Evolutionary conservation across 2,113 vertebrate species (phyloP).

Genomic region (Petrocephalus microphthalmus): DNA sequence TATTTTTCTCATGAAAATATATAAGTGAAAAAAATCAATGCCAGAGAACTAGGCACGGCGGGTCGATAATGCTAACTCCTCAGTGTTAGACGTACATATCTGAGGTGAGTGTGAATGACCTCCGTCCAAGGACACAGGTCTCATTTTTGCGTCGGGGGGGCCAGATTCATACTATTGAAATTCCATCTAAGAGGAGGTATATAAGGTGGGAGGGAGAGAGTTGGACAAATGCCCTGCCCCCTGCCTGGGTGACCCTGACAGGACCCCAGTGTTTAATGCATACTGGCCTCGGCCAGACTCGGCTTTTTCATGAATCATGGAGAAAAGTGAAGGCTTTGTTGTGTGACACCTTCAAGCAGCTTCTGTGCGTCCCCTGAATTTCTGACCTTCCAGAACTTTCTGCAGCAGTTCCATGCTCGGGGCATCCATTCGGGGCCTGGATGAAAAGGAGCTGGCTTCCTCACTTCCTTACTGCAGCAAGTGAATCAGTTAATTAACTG

Average conservation of each 20-base stretch:
- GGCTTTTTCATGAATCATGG: neutral
- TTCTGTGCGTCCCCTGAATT: neutral
- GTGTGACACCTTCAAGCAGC: neutral
- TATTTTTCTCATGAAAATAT: constrained; percentile 28
- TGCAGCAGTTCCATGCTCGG: neutral
- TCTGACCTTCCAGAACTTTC: neutral
- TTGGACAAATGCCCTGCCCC: neutral
- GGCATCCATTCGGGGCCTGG: neutral
- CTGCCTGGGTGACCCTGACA: neutral
- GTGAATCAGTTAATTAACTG: neutral
- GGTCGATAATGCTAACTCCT: constrained; percentile 19
- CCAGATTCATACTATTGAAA: neutral
- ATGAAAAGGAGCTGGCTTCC: neutral
- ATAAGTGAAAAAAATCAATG: constrained; percentile 20
- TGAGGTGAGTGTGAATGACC: constrained; percentile 14
- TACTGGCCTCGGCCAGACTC: neutral
- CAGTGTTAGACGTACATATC: constrained; percentile 25
- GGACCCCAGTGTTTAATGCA: neutral
- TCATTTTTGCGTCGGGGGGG: neutral
- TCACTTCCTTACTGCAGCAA: neutral
- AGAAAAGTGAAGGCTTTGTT: neutral
- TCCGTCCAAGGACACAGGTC: neutral
- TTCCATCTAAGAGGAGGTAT: neutral
- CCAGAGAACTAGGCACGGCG: neutral
- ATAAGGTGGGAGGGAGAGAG: neutral